Percentiles rank a stretch among this genome's conserved stretches.
Conservation (phyloP, 2,113 vertebrate species). For the Pteronura brasiliensis region DNA sequence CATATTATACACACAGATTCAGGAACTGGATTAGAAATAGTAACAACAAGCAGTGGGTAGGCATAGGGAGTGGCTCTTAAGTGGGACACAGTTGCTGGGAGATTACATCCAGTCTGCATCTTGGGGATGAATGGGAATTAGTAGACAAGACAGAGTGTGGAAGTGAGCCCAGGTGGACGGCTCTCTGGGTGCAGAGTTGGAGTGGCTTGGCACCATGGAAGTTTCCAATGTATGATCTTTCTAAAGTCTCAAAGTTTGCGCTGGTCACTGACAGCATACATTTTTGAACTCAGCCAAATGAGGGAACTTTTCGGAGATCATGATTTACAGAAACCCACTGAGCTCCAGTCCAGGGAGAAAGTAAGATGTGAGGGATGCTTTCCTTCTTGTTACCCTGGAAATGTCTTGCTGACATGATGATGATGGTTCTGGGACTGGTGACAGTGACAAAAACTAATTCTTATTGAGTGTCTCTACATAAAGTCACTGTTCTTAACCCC, state of each 20-base stretch:
- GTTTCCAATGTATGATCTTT: background rate
- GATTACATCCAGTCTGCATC: no score
- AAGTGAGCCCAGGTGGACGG: no score
- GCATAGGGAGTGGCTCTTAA: background rate
- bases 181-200: background rate
- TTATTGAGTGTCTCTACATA: no score
- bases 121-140: no score
- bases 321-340: background rate
- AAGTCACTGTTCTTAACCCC: background rate
- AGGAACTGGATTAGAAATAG: rapidly evolving
- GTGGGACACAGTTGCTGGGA: background rate
- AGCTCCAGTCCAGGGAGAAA: no score
- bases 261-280: no score
- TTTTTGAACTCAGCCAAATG: background rate
- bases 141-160: rapidly evolving
- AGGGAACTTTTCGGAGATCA: background rate
- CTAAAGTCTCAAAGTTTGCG: background rate
- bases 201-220: background rate
- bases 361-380: background rate
- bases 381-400: background rate
- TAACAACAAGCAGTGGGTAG: no score
- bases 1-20: background rate
- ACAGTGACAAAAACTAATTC: background rate
- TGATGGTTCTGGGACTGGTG: no score
- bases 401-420: background rate